These are phyloP conservation scores for Nothobranchius kuhntae DNA, from an alignment of 2,113 vertebrate species.

Conservation along the genomic window DNA sequence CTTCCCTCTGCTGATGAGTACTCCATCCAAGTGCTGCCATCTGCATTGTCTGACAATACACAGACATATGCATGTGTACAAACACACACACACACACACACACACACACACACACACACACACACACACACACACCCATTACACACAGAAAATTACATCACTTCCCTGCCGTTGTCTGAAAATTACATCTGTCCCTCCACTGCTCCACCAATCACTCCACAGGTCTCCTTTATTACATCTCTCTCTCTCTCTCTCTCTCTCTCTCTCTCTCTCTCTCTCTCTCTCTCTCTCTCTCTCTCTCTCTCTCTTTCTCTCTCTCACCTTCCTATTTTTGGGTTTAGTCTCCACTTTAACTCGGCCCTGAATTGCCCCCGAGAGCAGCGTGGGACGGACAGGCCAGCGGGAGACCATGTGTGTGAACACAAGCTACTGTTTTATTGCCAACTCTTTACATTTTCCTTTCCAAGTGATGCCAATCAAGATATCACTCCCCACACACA, in stretches of 20 bases:
- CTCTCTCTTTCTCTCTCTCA: conserved; percentile 29
- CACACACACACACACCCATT: conserved; percentile 57
- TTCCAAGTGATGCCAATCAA: conserved; percentile 76
- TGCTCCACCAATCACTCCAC: conserved; percentile 76
- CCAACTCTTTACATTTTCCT: conserved; percentile 79
- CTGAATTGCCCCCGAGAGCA: conserved; percentile 78
- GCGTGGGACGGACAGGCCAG: conserved; percentile 74
- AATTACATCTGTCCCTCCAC: conserved; percentile 77
- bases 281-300: too few species aligned
- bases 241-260: conserved; percentile 6
- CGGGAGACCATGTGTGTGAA: conserved; percentile 58
- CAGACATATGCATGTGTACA: conserved; percentile 21
- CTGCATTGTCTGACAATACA: conserved; percentile 43
- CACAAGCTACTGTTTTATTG: conserved; percentile 67
- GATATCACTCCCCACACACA: conserved; percentile 66
- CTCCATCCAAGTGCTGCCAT: conserved; percentile 47
- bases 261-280: conserved; percentile 10
- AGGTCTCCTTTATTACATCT: conserved; percentile 26
- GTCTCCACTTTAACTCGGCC: conserved; percentile 70
- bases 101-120: too few species aligned
- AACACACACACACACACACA: conserved; percentile 29
- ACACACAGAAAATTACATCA: conserved; percentile 71
- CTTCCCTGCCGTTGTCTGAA: conserved; percentile 70
- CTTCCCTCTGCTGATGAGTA: conserved; percentile 44
- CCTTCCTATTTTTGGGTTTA: conserved; percentile 64